Evolutionary conservation across 2,113 vertebrate species (phyloP), one percentile per base, ranked within the genome.

Genomic region (Poecile atricapillus): DNA sequence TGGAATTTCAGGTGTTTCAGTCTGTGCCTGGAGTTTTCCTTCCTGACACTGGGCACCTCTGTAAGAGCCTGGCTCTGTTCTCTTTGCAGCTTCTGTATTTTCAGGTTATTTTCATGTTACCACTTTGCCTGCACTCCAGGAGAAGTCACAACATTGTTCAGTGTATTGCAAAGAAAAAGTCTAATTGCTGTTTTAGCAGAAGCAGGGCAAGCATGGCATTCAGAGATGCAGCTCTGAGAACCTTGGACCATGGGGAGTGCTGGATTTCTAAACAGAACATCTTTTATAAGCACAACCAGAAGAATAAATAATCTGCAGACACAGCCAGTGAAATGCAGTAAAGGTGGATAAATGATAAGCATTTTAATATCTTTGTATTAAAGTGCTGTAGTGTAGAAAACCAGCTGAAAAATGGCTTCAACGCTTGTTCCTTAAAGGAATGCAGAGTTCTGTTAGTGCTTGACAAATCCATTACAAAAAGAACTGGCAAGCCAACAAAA

Each of bases 121-220:
- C 53, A 6, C 35, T 55, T 81, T 88, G 74, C 15, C 49, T 74
- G 75, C 28, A 28, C 17, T 76, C 35, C 39, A 1, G 21, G 64
- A 77, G 41, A 64, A 41, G 47, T 50, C 31, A 24, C 21, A 52
- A 39, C 47, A 33, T 23, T 39, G 24, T 30, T 56, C 31, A 53
- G 22, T 15, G 33, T 46, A 10, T 20, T 69, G 13, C 69, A 33
- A 37, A 55, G 55, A 74, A 21, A 22, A 87, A 46, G 14, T 35
- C 1, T 8, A 65, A 24, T 31, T 65, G 41, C 19, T 80, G 19
- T 37, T 86, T 80, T n/a, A 65, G 46, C 50, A 53, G 70, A 49
- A 70, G 60, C 0, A 3, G 7, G 37, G 31, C 16, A 23, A 58
- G 33, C 43, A 2, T 0, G 0, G 43, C 53, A 16, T 49, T 64